Percentiles rank a stretch among this genome's conserved stretches.
phyloP scores from a whole-genome alignment of 2,113 vertebrate genomes.

The Rattus norvegicus region DNA sequence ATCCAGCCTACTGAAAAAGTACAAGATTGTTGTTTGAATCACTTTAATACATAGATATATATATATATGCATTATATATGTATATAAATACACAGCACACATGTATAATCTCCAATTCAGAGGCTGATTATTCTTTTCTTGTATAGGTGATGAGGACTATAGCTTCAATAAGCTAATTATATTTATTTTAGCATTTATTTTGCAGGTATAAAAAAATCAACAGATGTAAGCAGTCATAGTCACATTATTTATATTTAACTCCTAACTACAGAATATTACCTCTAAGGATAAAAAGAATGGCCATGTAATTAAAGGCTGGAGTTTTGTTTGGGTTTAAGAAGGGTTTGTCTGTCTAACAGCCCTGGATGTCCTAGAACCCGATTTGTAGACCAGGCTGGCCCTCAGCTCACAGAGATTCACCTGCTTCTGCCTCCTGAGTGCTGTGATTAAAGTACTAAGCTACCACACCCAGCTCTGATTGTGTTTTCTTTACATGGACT shows the following conservation, averaged over 20 bases:
- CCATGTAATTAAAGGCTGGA: neutral
- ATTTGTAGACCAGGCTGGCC: neutral
- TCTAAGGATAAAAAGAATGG: constrained; percentile 8
- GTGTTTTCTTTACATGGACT: constrained; percentile 33
- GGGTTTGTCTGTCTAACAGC: neutral
- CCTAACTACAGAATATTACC: constrained; percentile 10
- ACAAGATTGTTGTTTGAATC: neutral
- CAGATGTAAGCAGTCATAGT: neutral
- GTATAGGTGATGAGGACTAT: neutral
- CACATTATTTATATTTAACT: constrained; percentile 12
- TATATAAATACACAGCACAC: too few relatives aligned
- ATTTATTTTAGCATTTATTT: constrained; percentile 26
- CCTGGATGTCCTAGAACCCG: neutral
- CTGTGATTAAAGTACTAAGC: neutral
- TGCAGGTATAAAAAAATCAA: neutral
- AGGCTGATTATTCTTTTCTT: neutral
- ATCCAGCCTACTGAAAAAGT: constrained; percentile 7
- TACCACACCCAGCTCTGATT: neutral
- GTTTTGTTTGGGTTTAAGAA: neutral
- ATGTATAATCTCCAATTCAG: neutral
- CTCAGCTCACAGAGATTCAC: neutral
- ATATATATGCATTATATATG: too few relatives aligned
- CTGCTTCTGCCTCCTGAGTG: neutral
- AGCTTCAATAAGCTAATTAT: neutral
- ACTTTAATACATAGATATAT: neutral